A percentile compares a stretch with the other conserved stretches of the same genome.
phyloP scores from a whole-genome alignment of 2,888 invertebrate species.

The Acrocyrtus sp. region DNA sequence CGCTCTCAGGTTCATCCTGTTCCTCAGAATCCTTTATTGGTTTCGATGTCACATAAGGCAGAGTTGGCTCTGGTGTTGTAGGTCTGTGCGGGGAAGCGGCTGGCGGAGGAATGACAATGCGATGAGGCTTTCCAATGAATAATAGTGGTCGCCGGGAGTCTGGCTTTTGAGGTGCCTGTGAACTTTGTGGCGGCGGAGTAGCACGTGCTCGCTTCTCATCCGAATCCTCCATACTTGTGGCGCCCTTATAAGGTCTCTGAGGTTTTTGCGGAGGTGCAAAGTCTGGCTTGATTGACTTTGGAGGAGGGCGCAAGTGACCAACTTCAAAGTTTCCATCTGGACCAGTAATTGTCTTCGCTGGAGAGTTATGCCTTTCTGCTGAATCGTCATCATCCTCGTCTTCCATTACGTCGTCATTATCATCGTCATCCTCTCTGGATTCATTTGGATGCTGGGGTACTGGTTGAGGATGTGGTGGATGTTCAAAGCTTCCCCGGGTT shows the following conservation, averaged over 20 bases:
- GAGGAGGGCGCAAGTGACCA: conserved; percentile 17
- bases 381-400: conserved; percentile 28
- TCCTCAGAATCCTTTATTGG: conserved; percentile 8
- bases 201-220: conserved; percentile 33
- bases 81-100: conserved; percentile 24
- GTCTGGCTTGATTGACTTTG: conserved; percentile 11
- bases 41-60: background rate
- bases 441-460: background rate
- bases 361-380: background rate
- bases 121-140: conserved; percentile 4
- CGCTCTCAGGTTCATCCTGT: conserved; percentile 33
- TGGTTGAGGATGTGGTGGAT: background rate
- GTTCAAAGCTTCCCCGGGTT: background rate
- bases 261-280: conserved; percentile 25
- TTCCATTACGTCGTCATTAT: conserved; percentile 17
- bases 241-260: conserved; percentile 18
- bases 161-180: conserved; percentile 2
- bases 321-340: conserved; percentile 29
- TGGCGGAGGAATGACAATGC: conserved; percentile 24
- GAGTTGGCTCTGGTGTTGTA: background rate
- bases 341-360: background rate
- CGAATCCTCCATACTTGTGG: conserved; percentile 39
- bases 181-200: conserved; percentile 23
- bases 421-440: conserved; percentile 10
- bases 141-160: conserved; percentile 2